A percentile compares a stretch with the other conserved stretches of the same genome.
Conservation (phyloP, 2,888 invertebrate species). For the Acanthosepion esculentum region DNA sequence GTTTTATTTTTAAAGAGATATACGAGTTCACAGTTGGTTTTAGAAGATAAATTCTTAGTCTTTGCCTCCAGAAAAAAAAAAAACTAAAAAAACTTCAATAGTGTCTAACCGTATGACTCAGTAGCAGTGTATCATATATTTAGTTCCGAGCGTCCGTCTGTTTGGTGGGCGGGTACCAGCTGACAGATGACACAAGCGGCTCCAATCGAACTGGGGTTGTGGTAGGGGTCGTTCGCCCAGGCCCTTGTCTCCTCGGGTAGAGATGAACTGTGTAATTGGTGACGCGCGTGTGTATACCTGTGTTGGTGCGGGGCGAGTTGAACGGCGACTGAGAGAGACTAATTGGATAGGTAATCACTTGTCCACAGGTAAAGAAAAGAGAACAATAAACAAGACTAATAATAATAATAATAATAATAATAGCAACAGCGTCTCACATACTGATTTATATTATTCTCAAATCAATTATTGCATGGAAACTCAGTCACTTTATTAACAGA, state of each 20-base stretch:
- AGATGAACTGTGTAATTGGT: conserved; percentile 33
- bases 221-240: not conserved
- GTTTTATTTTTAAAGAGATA: not conserved
- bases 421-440: too few relatives aligned
- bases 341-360: not conserved
- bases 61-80: not conserved
- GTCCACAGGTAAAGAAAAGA: not conserved
- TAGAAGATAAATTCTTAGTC: not conserved
- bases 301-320: not conserved
- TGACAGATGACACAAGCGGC: conserved; percentile 33
- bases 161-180: not conserved
- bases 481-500: too few relatives aligned
- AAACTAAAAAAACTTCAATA: not conserved
- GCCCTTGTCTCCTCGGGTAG: conserved; percentile 2
- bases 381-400: not conserved
- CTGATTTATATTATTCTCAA: too few relatives aligned
- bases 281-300: conserved; percentile 33
- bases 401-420: not conserved
- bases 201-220: not conserved
- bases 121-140: not conserved
- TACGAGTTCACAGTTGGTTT: not conserved
- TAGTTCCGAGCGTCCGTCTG: not conserved
- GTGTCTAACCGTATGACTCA: conserved; percentile 33
- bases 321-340: not conserved
- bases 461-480: too few relatives aligned